Evolutionary conservation across 2,888 invertebrate genomes (phyloP).

Genomic region (Lysandra coridon): DNA sequence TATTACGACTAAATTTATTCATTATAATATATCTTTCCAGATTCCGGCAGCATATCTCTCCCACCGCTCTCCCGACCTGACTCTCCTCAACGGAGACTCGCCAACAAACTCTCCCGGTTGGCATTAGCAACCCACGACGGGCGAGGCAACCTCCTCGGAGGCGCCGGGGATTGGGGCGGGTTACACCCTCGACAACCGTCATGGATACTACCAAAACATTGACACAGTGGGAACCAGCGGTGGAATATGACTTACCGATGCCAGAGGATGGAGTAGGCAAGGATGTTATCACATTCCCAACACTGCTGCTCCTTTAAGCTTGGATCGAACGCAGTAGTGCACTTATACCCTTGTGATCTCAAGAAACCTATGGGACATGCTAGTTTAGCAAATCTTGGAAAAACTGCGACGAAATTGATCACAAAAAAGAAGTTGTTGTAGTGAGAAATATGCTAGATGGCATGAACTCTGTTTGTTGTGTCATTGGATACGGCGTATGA

Average conservation of each 20-base stretch:
- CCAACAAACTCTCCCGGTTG: slow-evolving; percentile 91
- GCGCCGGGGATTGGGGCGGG: slow-evolving; percentile 87
- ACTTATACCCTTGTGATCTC: too few relatives aligned
- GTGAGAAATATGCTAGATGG: too few relatives aligned
- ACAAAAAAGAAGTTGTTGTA: too few relatives aligned
- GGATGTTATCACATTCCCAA: too few relatives aligned
- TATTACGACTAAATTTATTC: too few relatives aligned
- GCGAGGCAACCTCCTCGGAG: slow-evolving; percentile 91
- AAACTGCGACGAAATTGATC: too few relatives aligned
- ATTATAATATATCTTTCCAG: slow-evolving; percentile 43
- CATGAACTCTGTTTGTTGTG: too few relatives aligned
- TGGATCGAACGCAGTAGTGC: too few relatives aligned
- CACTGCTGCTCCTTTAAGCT: too few relatives aligned
- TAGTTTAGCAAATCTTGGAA: too few relatives aligned
- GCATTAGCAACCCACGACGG: slow-evolving; percentile 95
- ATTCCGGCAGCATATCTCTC: slow-evolving; percentile 72
- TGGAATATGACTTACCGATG: background rate
- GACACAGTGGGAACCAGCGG: slow-evolving; percentile 20
- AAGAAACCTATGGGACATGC: too few relatives aligned
- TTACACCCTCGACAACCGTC: slow-evolving; percentile 61
- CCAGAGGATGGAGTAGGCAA: background rate
- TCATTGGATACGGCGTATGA: too few relatives aligned
- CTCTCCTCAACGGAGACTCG: slow-evolving; percentile 83
- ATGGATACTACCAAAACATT: slow-evolving; percentile 72
- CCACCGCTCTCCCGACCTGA: slow-evolving; percentile 73